Percentiles rank a stretch among this genome's conserved stretches.
phyloP scores from a whole-genome alignment of 92 coral and sea anemone genomes.

The Epizoanthus rinbou region DNA sequence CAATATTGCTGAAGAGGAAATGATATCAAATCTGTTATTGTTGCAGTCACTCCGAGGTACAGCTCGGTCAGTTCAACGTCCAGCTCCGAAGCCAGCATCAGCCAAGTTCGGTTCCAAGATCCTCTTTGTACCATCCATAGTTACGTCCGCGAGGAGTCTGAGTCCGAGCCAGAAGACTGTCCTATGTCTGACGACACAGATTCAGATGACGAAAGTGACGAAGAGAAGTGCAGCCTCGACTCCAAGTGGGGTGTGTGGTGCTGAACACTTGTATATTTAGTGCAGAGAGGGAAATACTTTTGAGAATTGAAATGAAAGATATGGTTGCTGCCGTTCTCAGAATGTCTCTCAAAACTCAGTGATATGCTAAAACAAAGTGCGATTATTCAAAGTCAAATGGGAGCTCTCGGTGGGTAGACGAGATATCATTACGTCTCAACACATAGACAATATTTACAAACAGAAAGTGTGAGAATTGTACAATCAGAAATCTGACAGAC shows the following conservation, averaged over 20 bases:
- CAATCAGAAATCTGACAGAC: no score
- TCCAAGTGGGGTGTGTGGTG: conserved; percentile 84
- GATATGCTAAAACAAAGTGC: no score
- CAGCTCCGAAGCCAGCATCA: conserved; percentile 75
- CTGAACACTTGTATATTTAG: conserved; percentile 7
- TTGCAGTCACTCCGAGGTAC: neutral
- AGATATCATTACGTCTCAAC: no score
- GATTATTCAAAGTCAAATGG: no score
- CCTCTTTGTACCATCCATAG: conserved; percentile 90
- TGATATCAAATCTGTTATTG: neutral
- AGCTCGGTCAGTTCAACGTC: conserved; percentile 68
- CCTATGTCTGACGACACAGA: neutral
- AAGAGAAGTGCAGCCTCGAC: conserved; percentile 38
- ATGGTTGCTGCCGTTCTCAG: no score
- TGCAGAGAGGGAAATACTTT: no score
- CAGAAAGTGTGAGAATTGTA: no score
- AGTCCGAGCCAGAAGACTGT: conserved; percentile 56
- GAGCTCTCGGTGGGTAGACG: no score
- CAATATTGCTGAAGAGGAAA: no score
- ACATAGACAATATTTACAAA: no score
- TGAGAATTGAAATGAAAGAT: no score
- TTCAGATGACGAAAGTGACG: conserved; percentile 42
- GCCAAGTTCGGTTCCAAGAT: conserved; percentile 88
- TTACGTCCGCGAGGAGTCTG: conserved; percentile 78
- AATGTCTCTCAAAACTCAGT: no score